These are phyloP conservation scores for Hybognathus amarus DNA, from an alignment of 2,797 vertebrate species.

Conservation along the genomic window DNA sequence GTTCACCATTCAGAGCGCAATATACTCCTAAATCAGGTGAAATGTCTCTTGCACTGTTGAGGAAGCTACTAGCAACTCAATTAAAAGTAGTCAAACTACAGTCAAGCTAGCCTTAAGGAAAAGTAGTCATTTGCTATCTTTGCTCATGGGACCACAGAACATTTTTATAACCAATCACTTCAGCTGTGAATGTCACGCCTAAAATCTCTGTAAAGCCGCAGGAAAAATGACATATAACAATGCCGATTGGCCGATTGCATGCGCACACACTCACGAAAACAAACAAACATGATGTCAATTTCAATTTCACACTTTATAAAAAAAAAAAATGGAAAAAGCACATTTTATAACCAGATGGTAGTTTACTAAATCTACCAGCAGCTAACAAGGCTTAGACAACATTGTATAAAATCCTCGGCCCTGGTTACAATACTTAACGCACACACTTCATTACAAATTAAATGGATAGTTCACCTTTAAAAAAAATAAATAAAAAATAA, in stretches of 20 bases:
- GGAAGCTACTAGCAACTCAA: constrained; percentile 23
- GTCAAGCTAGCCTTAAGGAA: constrained; percentile 9
- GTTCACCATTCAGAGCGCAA: background rate
- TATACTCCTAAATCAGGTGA: background rate
- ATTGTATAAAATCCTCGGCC: background rate
- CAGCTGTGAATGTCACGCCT: background rate
- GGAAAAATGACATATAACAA: background rate
- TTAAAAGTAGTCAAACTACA: background rate
- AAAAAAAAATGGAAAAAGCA: background rate
- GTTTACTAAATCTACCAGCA: background rate
- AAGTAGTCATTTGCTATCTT: background rate
- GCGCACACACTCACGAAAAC: no score
- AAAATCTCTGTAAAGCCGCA: background rate
- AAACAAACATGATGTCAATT: no score
- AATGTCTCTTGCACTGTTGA: background rate
- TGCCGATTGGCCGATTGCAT: background rate
- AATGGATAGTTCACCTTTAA: background rate
- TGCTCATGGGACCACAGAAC: background rate
- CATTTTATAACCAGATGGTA: background rate
- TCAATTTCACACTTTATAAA: background rate
- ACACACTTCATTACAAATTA: background rate
- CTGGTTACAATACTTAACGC: background rate
- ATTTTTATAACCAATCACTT: background rate
- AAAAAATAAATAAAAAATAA: no score
- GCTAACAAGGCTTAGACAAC: background rate